Evolutionary conservation across 2,113 vertebrate genomes (phyloP).

Genomic region (Plotosus lineatus): DNA sequence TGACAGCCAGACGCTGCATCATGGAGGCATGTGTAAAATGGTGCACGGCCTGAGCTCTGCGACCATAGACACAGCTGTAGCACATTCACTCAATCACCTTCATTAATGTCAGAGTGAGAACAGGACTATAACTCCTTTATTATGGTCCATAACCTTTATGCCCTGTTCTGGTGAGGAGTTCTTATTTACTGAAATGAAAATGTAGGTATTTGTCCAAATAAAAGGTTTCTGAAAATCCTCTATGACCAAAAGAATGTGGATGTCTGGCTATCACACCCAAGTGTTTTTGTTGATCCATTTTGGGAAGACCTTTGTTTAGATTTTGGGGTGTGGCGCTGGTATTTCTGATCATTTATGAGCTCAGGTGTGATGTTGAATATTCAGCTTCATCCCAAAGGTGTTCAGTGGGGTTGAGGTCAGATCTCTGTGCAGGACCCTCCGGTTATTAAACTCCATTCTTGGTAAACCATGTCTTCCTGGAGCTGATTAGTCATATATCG

Average conservation of each 20-base stretch:
- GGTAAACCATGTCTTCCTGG: not conserved
- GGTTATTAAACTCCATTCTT: not conserved
- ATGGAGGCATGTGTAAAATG: slow-evolving; percentile 58
- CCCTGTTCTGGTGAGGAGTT: not conserved
- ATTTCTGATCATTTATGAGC: not conserved
- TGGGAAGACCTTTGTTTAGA: not conserved
- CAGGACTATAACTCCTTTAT: not conserved
- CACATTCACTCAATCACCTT: not conserved
- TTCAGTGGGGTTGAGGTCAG: not conserved
- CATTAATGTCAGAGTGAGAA: not conserved
- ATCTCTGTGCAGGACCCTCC: not conserved
- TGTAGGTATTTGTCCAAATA: not conserved
- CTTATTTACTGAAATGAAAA: not conserved
- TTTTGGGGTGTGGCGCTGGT: not conserved
- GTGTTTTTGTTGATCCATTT: not conserved
- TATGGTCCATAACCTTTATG: not conserved
- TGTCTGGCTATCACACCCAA: not conserved
- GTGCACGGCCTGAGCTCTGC: slow-evolving; percentile 55
- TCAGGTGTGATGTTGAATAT: not conserved
- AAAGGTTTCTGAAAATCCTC: not conserved
- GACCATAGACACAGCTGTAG: slow-evolving; percentile 54
- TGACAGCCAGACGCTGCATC: slow-evolving; percentile 59
- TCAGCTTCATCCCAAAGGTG: not conserved
- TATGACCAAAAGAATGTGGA: not conserved
- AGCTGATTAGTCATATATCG: no score